Base-by-base conservation (phyloP, 2,888 invertebrate genomes). In the Ichneumoninae sp. region DNA sequence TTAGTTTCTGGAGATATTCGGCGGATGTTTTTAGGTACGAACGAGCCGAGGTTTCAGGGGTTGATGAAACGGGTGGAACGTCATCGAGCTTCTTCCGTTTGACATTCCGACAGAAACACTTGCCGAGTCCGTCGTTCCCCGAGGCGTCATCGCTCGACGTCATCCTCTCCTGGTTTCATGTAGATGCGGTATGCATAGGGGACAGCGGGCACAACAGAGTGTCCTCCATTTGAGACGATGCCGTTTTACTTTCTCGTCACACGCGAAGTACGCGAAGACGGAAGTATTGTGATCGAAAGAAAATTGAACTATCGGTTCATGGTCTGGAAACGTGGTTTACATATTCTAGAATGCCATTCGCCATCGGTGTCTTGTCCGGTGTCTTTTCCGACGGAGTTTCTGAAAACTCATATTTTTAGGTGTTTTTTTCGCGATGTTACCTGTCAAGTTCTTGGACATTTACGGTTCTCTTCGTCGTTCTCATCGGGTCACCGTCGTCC, bases 401-500 rank as follows among this genome's bases (percentile, higher is more conserved):
- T 30, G 60, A 60, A 60, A 30, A 60, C 26, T 30, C 60, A 60
- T 60, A 8, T 26, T 26, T 13, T 30, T 30, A 13, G 4, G 62
- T 7, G 3, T 30, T 44, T 16, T 16, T 47, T 47, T 40, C 10
- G 40, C 30, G 54, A 54, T 54, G 19, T 36, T 71, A 54, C 33
- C 40, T 71, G 57, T 57, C 16, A 40, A 57, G 71, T 8, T 57
- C 71, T 19, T 40, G 26, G 16, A 40, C 30, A 65, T 74, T 62
- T 50, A 33, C 19, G n/a, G 33, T 33, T 30, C 62, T 33, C 50
- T 62, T 36, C 62, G 19, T 30, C n/a, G 44, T 65, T 13, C 62
- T n/a, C 62, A 47, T 13, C 36, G 71, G 19, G 52, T 40, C 47
- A 16, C 62, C 75, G 36, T 71, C 71, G 66, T 65, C 60, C 22